phyloP scores from a whole-genome alignment of 2,113 vertebrate species.

The Nematolebias whitei region DNA sequence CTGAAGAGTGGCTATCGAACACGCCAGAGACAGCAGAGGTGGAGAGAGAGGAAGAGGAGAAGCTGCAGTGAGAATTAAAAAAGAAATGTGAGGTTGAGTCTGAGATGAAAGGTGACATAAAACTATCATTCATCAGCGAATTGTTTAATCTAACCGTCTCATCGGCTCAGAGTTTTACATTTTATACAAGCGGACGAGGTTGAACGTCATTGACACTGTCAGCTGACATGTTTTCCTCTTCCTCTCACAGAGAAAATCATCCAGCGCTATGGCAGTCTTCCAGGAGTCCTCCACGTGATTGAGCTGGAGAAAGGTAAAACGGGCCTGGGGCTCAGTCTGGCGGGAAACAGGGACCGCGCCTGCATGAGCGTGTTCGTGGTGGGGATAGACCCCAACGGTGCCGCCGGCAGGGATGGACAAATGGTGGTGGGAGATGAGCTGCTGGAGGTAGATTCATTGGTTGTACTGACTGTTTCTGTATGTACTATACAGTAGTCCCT shows the following conservation, averaged over 20 bases:
- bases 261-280: constrained; percentile 88
- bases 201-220: constrained; percentile 1
- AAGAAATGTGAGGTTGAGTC: constrained; percentile 40
- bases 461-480: neutral
- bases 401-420: constrained; percentile 91
- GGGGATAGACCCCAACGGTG: constrained; percentile 93
- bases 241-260: constrained; percentile 83
- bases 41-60: constrained; percentile 22
- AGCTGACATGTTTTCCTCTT: constrained; percentile 32
- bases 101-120: constrained; percentile 30
- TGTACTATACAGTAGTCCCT: no score
- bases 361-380: constrained; percentile 98
- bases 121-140: constrained; percentile 22
- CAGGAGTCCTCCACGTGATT: constrained; percentile 89
- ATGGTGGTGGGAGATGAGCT: constrained; percentile 94
- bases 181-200: neutral
- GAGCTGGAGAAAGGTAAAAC: constrained; percentile 94
- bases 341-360: constrained; percentile 94
- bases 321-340: constrained; percentile 96
- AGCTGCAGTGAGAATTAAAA: constrained; percentile 30
- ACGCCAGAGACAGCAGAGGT: constrained; percentile 59
- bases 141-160: no score
- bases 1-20: constrained; percentile 58
- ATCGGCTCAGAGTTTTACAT: neutral
- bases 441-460: constrained; percentile 84